phyloP scores from a whole-genome alignment of 2,797 vertebrate genomes.

The Tangara arthus region DNA sequence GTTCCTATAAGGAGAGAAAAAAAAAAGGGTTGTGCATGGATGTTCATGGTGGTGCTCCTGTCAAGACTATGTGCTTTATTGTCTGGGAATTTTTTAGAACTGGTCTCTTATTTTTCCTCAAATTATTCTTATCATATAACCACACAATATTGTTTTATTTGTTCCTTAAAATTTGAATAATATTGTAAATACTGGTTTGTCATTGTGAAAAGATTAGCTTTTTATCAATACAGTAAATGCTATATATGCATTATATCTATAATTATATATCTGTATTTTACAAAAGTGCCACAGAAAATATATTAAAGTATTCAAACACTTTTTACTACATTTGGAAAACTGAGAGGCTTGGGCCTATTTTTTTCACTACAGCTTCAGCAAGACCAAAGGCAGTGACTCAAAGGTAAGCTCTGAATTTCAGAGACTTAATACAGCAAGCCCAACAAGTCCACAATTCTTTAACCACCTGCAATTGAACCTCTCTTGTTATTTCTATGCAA shows the following conservation, averaged over 20 bases:
- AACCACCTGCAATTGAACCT: constrained; percentile 40
- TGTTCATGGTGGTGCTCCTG: neutral
- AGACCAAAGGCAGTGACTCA: neutral
- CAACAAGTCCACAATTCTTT: constrained; percentile 15
- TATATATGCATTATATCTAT: constrained; percentile 74
- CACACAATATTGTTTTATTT: constrained; percentile 59
- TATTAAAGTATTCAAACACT: constrained; percentile 80
- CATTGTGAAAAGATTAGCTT: constrained; percentile 70
- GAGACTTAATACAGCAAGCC: neutral
- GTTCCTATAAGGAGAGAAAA: neutral
- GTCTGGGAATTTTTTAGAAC: constrained; percentile 23
- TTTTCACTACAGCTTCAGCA: neutral
- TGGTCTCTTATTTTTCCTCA: constrained; percentile 48
- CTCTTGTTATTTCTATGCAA: constrained; percentile 76
- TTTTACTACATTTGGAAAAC: constrained; percentile 66
- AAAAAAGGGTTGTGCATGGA: neutral
- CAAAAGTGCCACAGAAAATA: constrained; percentile 77
- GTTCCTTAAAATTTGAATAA: constrained; percentile 59
- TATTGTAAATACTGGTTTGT: constrained; percentile 74
- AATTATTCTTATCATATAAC: constrained; percentile 60
- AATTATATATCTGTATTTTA: constrained; percentile 81
- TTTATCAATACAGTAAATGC: constrained; percentile 72
- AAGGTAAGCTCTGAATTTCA: neutral
- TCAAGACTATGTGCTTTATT: neutral
- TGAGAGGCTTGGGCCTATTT: constrained; percentile 4